Base-by-base conservation (phyloP, 2,888 invertebrate genomes). In the Hirtodrosophila confusa region DNA sequence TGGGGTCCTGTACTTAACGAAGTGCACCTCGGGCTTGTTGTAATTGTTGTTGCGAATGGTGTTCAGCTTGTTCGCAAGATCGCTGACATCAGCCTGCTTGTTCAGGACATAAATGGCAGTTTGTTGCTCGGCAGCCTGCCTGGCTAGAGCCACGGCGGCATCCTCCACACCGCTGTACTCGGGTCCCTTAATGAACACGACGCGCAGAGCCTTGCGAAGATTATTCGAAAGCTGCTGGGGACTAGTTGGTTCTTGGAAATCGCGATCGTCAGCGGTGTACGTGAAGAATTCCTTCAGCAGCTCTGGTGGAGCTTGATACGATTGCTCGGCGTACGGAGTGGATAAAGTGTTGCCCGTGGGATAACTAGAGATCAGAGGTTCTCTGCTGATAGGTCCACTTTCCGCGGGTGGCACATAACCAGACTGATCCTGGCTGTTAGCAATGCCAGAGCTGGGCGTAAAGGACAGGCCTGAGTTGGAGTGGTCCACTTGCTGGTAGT, bases 151-250 rank as follows among this genome's bases (percentile, higher is more conserved):
- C 4, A 89, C 55, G 9, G 84, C 90, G 31, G 90, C 90, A 53
- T 89, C 75, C 58, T 89, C 86, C 9, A 90, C 29, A 7, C 86
- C 90, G 10, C 69, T 88, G 57, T 89, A 76, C 67, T 90, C 90
- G 63, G 91, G 91, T 35, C 90, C 88, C 80, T 90, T 91, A 51
- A 91, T 91, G 75, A 91, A 91, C 23, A 91, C 62, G 8, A 91
- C 90, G 17, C 91, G 90, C n/a, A 91, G 80, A 10, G 75, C 80
- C 58, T 74, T 79, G 60, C 86, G 90, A 11, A 88, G 54, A 8
- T 70, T 64, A 33, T 64, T 69, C 0, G 72, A 60, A 2, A 76
- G 50, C 48, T 88, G 77, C 5, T 89, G 68, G 1, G 74, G 61
- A 23, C 75, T 76, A 37, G 64, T 73, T 0, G 84, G 86, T 9